Conservation (phyloP, 2,113 vertebrate species). For the Myocastor coypus region DNA sequence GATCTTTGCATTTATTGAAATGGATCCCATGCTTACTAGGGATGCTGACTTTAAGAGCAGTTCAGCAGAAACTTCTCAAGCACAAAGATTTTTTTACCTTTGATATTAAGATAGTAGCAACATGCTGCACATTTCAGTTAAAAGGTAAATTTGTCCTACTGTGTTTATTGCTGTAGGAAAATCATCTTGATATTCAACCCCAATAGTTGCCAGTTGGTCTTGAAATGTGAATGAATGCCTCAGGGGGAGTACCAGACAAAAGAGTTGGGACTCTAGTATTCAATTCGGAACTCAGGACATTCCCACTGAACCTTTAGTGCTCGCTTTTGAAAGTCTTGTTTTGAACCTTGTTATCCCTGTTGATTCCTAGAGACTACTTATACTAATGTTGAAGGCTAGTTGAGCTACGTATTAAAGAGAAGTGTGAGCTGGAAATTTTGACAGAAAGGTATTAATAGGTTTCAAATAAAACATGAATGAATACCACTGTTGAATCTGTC, state of each 20-base stretch:
- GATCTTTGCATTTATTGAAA: background rate
- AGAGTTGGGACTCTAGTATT: background rate
- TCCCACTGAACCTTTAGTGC: conserved; percentile 7
- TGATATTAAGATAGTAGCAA: background rate
- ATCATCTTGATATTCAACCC: background rate
- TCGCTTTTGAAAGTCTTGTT: background rate
- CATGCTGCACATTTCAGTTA: background rate
- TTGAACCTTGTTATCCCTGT: background rate
- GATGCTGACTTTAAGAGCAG: background rate
- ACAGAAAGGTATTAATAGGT: background rate
- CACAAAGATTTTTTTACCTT: background rate
- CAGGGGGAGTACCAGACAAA: fast-evolving
- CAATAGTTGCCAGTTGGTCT: background rate
- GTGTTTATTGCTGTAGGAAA: background rate
- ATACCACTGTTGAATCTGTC: background rate
- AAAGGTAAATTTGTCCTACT: background rate
- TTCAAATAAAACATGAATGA: conserved; percentile 19
- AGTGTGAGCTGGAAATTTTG: conserved; percentile 20
- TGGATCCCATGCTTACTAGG: background rate
- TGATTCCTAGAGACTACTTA: background rate
- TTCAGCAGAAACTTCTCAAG: background rate
- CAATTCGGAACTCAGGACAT: background rate
- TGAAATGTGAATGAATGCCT: conserved; percentile 20
- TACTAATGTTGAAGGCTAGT: background rate
- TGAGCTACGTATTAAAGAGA: conserved; percentile 11